Percentiles rank a stretch among this genome's conserved stretches.
Conservation (phyloP, 2,113 vertebrate genomes). For the Amphiprion percula region DNA sequence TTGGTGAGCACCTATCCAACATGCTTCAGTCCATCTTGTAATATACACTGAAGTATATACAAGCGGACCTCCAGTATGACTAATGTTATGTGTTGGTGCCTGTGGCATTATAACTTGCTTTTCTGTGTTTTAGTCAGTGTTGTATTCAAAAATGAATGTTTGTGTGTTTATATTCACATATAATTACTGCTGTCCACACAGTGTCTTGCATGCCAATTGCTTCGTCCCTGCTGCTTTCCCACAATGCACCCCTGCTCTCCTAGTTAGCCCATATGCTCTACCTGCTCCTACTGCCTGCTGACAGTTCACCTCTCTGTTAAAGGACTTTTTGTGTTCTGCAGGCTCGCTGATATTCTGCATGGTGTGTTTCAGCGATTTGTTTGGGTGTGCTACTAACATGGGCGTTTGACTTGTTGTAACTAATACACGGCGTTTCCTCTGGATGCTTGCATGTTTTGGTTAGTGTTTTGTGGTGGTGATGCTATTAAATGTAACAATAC, state of each 20-base stretch:
- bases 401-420: constrained; percentile 6
- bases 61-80: constrained; percentile 20
- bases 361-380: constrained; percentile 19
- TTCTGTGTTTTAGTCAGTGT: constrained; percentile 49
- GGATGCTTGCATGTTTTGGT: constrained; percentile 67
- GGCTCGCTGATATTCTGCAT: constrained; percentile 59
- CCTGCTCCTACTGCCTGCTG: constrained; percentile 17
- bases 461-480: constrained; percentile 25
- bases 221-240: constrained; percentile 43
- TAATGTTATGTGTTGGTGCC: constrained; percentile 17
- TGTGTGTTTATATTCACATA: constrained; percentile 58
- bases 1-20: not conserved
- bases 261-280: not conserved
- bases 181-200: constrained; percentile 42
- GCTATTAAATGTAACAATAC: constrained; percentile 31
- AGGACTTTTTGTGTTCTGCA: constrained; percentile 24
- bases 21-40: not conserved
- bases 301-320: constrained; percentile 1
- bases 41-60: not conserved
- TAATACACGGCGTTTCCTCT: constrained; percentile 18
- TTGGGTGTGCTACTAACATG: constrained; percentile 43
- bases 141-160: constrained; percentile 37
- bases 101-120: constrained; percentile 81
- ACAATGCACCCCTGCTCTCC: constrained; percentile 48
- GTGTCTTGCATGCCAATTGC: constrained; percentile 63